Base-by-base conservation (phyloP, 1,140 invertebrate species). In the Brachionus rubens region DNA sequence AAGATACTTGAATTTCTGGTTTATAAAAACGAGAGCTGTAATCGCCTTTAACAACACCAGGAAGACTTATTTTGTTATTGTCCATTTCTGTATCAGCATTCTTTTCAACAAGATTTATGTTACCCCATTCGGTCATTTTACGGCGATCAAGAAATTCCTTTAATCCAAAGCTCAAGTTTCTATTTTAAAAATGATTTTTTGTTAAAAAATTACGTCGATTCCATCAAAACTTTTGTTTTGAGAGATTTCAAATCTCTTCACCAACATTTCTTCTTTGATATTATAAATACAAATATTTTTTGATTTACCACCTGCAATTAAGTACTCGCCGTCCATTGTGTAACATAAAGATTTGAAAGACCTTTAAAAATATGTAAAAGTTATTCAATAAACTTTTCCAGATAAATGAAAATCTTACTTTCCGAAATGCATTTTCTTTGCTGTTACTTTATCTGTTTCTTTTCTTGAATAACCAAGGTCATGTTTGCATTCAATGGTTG, bases 241-340 rank as follows among this genome's bases (percentile, higher is more conserved):
- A 0, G 95, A 97, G 41, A 98, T 90, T 82, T 91, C 90, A 85
- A 96, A 96, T 83, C 94, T 96, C 82, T 94, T 96, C 43, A 86
- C 79, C 46, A 86, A 78, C 26, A 85, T 78, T 65, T 83, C 80
- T 43, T 84, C 91, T 26, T 85, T 65, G 14, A 87, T 82, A 82
- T 92, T 91, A 83, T 98, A 99, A 77, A 98, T 90, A 80, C 96
- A 98, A 56, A 98, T 90, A 84, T 92, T 90, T 82, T 96, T 94
- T 0, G 93, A 95, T 77, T 91, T 90, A 2, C 96, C 96, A 10
- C 89, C 96, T 50, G 93, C 94, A 48, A 98, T 82, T 19, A 98
- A 85, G 79, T 88, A 93, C 68, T 88, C 87, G 0, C 95, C 95
- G 87, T 99, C 94, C 4, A 92, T 91, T 3, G 92, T 91, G 82